Evolutionary conservation across 2,113 vertebrate species (phyloP).

Genomic region (Anhinga rufa): DNA sequence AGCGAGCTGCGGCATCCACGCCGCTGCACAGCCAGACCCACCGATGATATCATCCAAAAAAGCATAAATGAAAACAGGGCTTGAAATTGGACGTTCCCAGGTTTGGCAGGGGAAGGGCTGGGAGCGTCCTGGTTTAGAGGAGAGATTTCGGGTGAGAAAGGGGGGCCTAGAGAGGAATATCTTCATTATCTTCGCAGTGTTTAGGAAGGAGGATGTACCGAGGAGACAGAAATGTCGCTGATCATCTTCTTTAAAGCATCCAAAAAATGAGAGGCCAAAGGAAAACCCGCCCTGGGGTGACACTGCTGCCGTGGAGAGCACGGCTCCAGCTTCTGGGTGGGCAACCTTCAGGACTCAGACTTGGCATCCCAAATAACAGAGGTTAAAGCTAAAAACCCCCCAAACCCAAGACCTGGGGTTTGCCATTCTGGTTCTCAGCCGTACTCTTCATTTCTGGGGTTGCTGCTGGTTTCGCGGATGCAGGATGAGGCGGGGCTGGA

Average conservation of each 20-base stretch:
- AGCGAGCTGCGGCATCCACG: background rate
- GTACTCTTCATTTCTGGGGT: background rate
- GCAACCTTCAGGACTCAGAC: fast-evolving
- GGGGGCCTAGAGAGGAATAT: background rate
- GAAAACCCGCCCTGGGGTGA: background rate
- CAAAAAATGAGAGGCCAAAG: background rate
- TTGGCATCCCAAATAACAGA: background rate
- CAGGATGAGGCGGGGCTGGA: background rate
- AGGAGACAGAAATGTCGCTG: background rate
- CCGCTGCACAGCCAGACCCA: background rate
- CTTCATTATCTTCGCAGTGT: background rate
- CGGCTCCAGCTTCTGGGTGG: background rate
- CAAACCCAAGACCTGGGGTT: background rate
- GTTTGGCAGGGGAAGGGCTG: background rate
- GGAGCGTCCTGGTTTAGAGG: fast-evolving
- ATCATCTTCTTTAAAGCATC: background rate
- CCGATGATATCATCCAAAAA: fast-evolving
- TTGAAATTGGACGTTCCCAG: background rate
- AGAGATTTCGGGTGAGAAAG: background rate
- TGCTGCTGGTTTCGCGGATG: background rate
- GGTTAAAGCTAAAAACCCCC: background rate
- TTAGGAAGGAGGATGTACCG: background rate
- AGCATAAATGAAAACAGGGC: fast-evolving
- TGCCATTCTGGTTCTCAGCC: background rate
- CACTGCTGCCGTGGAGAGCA: background rate